Base-by-base conservation (phyloP, 2,113 vertebrate species). In the Lucifuga dentata region DNA sequence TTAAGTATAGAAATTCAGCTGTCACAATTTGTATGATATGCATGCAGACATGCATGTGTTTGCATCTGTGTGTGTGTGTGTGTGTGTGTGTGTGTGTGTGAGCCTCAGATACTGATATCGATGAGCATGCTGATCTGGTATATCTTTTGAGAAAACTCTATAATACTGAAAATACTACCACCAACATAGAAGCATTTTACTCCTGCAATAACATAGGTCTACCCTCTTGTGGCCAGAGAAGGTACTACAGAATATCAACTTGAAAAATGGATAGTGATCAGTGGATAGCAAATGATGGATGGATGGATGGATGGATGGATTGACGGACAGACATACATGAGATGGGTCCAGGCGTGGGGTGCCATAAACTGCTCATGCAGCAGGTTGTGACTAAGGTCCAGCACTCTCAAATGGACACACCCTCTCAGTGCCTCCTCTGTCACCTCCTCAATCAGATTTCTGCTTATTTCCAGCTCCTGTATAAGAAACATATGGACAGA, bases 341-440 rank as follows among this genome's bases (percentile, higher is more conserved):
- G 88, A n/a, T 65, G 44, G 3, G 62, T 87, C 92, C 91, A 94
- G 60, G 92, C 81, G 0, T 12, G 44, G 21, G 73, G 63, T 0
- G 52, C 69, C 4, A 94, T 88, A 61, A 29, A 33, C 67, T 89
- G 79, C 45, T 95, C 92, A 43, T 85, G 84, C 50, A 95, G 83
- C 12, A 56, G 56, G 84, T 94, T 95, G 78, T 91, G 92, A 70
- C 92, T 94, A 62, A 95, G 88, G 46, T 92, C 86, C 48, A 95
- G 69, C 12, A 79, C 57, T 6, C 56, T 86, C 60, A 95, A 78
- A 51, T 88, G 85, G 17, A 62, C 29, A 12, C 80, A 89, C 49
- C 63, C 72, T 26, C 81, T 93, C 61, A 95, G 76, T 0, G 85
- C 29, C 2, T 81, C 84, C 7, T 91, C 90, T 2, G 63, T 61